These are phyloP conservation scores for Delphinus delphis DNA, from an alignment of 2,113 vertebrate species.

Conservation along the genomic window DNA sequence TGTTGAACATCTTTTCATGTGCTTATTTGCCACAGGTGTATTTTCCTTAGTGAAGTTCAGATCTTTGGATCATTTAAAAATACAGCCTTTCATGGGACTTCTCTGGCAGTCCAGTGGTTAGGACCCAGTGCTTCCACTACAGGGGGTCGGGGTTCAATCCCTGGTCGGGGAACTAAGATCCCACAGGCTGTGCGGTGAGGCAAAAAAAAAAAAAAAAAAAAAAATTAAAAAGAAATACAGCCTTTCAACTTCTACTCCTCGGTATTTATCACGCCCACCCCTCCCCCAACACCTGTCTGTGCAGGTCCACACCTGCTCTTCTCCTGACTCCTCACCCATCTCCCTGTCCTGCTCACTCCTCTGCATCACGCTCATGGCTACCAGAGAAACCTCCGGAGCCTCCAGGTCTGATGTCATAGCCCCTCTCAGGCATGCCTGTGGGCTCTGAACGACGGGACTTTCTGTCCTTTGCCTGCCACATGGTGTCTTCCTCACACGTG, in stretches of 20 bases:
- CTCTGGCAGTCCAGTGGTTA: background rate
- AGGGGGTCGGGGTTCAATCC: background rate
- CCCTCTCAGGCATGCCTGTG: rapidly evolving
- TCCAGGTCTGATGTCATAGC: background rate
- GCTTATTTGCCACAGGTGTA: background rate
- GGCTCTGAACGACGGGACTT: rapidly evolving
- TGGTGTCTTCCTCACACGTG: background rate
- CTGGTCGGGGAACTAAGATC: background rate
- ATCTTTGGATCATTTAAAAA: background rate
- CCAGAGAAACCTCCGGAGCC: rapidly evolving
- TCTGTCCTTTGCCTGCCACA: rapidly evolving
- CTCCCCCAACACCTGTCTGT: background rate
- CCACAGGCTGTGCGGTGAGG: background rate
- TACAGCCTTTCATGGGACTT: background rate
- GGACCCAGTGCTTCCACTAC: background rate
- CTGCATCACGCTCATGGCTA: rapidly evolving
- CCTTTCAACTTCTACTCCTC: background rate
- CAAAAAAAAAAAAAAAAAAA: background rate
- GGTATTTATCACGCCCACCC: rapidly evolving
- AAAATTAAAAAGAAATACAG: background rate
- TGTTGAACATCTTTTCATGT: background rate
- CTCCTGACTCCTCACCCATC: background rate
- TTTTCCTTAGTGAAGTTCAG: background rate
- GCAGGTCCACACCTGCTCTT: background rate
- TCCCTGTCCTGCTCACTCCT: rapidly evolving